Base-by-base conservation (phyloP, 2,888 invertebrate species). In the Amorpha juglandis region DNA sequence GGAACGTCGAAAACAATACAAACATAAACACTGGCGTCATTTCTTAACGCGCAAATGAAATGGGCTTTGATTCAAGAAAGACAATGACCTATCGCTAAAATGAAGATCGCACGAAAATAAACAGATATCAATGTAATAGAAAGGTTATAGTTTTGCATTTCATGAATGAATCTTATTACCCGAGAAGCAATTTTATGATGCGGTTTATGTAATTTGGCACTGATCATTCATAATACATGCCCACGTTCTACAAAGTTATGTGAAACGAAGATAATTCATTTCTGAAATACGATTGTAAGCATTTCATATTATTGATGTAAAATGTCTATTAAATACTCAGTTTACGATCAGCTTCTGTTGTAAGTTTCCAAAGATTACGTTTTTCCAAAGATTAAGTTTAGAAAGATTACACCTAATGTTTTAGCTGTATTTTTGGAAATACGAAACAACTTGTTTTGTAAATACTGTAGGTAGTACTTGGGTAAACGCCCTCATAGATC, bases 81-180 rank as follows among this genome's bases (percentile, higher is more conserved):
- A 50, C 9, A 19, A 50, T 6, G 50, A 50, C 19, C 50, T 50
- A 50, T 9, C 50, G 19, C 19, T 9, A 50, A 14, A 45, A 19
- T 19, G 19, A 19, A 48, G 50, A 19, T 50, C 19, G 19, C 19
- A 12, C 45, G 11, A 19, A 19, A 35, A 16, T 42, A 19, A 38
- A 38, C 7, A 58, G 19, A 19, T 38, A 42, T 42, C 38, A 42
- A 42, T 42, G 12, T 42, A 58, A 58, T 42, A 38, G 19, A 58
- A 42, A 58, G 9, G 42, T 12, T 58, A 38, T 19, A 58, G 38
- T 42, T 42, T 19, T 42, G 38, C 38, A 19, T 19, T 58, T 58
- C 38, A 58, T 58, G 58, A 58, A 58, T 58, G 58, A 58, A 58
- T 42, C 58, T 53, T 58, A 58, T 58, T 58, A 58, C 58, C 16